These are phyloP conservation scores for Psylliodes chrysocephalus DNA, from an alignment of 2,888 invertebrate genomes.

Conservation along the genomic window DNA sequence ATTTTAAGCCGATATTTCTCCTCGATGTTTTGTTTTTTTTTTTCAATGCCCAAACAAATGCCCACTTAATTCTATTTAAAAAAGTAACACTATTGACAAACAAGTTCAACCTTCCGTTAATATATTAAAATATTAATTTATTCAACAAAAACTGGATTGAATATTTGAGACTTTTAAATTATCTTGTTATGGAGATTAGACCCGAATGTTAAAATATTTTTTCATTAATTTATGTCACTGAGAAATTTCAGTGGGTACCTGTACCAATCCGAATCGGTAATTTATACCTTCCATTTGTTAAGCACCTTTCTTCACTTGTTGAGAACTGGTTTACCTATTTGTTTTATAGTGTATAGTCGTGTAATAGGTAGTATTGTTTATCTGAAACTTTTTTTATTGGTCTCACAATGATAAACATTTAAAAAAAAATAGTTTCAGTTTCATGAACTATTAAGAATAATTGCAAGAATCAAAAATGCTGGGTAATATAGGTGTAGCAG, in stretches of 20 bases:
- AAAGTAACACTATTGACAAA: background rate
- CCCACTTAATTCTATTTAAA: background rate
- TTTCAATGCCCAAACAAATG: background rate
- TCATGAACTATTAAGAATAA: too few relatives aligned
- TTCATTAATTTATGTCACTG: constrained; percentile 1
- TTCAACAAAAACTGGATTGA: constrained; percentile 5
- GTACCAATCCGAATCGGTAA: too few relatives aligned
- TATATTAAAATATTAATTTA: constrained; percentile 5
- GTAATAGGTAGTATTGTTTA: too few relatives aligned
- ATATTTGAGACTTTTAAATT: background rate
- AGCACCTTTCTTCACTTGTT: too few relatives aligned
- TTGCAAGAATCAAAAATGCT: too few relatives aligned
- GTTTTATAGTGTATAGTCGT: too few relatives aligned
- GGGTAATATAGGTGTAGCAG: too few relatives aligned
- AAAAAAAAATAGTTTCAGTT: too few relatives aligned
- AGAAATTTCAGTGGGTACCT: background rate
- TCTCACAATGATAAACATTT: too few relatives aligned
- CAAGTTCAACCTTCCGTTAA: background rate
- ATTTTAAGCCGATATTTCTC: too few relatives aligned
- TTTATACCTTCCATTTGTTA: too few relatives aligned
- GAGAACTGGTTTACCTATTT: background rate
- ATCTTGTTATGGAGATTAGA: background rate
- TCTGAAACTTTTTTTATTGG: too few relatives aligned
- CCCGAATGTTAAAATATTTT: background rate
- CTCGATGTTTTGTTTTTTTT: background rate